Evolutionary conservation across 2,888 invertebrate genomes (phyloP), one percentile per base, ranked within the genome.

Genomic region (Pterobdella sp.): DNA sequence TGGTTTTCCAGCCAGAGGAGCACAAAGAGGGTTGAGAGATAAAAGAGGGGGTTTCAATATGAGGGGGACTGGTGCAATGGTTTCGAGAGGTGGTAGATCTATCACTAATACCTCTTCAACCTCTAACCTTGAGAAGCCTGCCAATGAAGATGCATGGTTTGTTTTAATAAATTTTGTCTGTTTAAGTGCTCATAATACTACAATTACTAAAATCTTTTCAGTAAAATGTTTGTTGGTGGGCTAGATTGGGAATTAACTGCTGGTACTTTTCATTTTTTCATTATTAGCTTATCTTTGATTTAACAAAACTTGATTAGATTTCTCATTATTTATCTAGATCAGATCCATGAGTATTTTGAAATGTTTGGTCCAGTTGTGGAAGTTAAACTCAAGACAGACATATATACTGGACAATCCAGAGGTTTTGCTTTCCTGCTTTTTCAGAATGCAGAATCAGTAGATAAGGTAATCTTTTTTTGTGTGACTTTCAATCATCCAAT

Each of bases 321-420:
- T n/a, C n/a, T n/a, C n/a, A n/a, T n/a, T n/a, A n/a, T n/a, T 49
- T 14, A 26, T 64, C 29, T 42, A 68, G 68, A 68, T 32, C 68
- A 68, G 35, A 68, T 68, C 14, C 68, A 68, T 68, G 68, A 68
- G 42, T 68, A 68, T 42, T 68, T 68, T 68, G 68, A 68, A 42
- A 68, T 26, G 7, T 68, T 68, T 68, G 68, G 68, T 10, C 68
- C 68, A 3, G 68, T 68, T 14, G 68, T 68, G 7, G 68, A 68
- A 26, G 68, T 68, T 22, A 68, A 68, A 26, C 26, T 68, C 37
- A 68, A 68, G 26, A 68, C 68, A 68, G 68, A 68, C 68, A 68
- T 68, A 18, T 68, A 36, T 32, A 68, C 68, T 10, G 68, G 68
- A 3, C 68, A 68, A 29, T 68, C 68, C 3, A 34, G 68, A 37